phyloP scores from a whole-genome alignment of 1,140 invertebrate genomes.

The Euschistus heros region DNA sequence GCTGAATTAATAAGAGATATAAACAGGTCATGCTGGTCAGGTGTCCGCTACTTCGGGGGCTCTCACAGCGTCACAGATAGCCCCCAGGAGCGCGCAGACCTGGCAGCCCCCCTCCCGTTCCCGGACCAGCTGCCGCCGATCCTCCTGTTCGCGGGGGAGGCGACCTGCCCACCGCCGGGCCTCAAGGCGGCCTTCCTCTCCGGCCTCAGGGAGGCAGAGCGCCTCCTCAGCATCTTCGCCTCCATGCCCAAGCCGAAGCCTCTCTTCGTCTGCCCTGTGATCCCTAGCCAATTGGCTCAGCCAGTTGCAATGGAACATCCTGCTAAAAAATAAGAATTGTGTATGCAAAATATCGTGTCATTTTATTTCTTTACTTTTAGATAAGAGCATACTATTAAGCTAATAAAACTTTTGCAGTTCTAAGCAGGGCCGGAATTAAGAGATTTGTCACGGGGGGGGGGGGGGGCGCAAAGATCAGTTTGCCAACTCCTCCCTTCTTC shows the following conservation, averaged over 20 bases:
- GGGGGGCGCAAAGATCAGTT: too few relatives aligned
- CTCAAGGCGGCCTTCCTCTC: neutral
- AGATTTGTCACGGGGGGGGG: too few relatives aligned
- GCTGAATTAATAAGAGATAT: neutral
- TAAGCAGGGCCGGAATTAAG: too few relatives aligned
- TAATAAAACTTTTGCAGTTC: too few relatives aligned
- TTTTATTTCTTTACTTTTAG: too few relatives aligned
- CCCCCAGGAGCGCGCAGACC: neutral
- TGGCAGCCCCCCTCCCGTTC: neutral
- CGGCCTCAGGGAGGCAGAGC: neutral
- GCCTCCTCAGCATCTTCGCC: neutral
- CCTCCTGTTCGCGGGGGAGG: conserved; percentile 5
- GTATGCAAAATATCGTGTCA: too few relatives aligned
- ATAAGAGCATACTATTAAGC: too few relatives aligned
- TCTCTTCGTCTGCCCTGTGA: neutral
- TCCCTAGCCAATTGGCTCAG: too few relatives aligned
- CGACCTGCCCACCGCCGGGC: neutral
- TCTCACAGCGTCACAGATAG: neutral
- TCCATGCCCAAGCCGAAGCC: neutral
- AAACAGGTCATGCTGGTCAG: neutral
- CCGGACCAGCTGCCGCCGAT: neutral
- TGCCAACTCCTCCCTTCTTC: too few relatives aligned
- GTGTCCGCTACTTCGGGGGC: neutral
- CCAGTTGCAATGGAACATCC: too few relatives aligned
- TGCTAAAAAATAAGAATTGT: too few relatives aligned